A percentile compares a stretch with the other conserved stretches of the same genome.
These are phyloP conservation scores for Marasmarcha lunaedactyla DNA, from an alignment of 2,888 invertebrate species.

Conservation along the genomic window DNA sequence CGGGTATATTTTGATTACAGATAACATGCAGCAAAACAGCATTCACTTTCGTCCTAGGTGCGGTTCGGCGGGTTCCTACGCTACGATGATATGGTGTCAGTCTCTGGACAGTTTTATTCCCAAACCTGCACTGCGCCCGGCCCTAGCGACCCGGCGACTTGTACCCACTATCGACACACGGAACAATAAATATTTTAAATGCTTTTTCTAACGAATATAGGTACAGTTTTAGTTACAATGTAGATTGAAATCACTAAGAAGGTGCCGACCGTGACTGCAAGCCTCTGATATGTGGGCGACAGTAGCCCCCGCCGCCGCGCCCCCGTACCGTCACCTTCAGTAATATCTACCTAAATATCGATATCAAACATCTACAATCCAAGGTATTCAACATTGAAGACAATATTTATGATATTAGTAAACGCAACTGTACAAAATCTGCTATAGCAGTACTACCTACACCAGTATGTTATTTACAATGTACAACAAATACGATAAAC, in stretches of 20 bases:
- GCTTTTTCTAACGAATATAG: conserved; percentile 1
- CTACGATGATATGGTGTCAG: conserved; percentile 68
- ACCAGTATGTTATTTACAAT: conserved; percentile 60
- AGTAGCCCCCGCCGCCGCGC: conserved; percentile 42
- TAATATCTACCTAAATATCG: conserved; percentile 47
- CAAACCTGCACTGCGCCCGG: conserved; percentile 54
- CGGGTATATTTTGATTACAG: neutral
- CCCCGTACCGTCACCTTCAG: conserved; percentile 47
- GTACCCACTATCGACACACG: conserved; percentile 41
- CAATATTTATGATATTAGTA: neutral
- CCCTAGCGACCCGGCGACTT: conserved; percentile 62
- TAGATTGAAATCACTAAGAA: neutral
- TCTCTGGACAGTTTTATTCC: conserved; percentile 52
- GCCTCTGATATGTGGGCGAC: conserved; percentile 64
- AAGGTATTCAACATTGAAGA: too few species aligned
- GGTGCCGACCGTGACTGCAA: conserved; percentile 43
- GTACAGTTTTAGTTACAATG: conserved; percentile 1
- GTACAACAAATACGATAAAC: conserved; percentile 59
- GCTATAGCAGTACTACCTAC: neutral
- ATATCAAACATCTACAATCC: neutral
- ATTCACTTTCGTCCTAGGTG: conserved; percentile 47
- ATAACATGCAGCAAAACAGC: neutral
- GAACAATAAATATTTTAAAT: neutral
- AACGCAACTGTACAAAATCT: too few species aligned
- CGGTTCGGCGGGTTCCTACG: conserved; percentile 13